Percentiles rank a stretch among this genome's conserved stretches.
These are phyloP conservation scores for Myopa tessellatipennis DNA, from an alignment of 2,888 invertebrate genomes.

Conservation along the genomic window DNA sequence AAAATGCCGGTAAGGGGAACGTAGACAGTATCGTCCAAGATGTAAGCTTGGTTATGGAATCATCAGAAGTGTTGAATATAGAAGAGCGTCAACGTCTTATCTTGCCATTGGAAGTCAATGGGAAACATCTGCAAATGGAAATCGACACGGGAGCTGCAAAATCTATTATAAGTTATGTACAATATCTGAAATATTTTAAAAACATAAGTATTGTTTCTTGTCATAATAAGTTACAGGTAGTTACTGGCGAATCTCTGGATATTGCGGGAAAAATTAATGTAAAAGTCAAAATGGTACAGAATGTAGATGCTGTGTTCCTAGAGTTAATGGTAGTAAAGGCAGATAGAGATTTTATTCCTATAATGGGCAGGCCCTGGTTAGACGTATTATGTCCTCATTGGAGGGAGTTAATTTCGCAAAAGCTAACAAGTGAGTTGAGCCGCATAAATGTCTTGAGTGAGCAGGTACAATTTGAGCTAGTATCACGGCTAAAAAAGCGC, in stretches of 20 bases:
- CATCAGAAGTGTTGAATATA: neutral
- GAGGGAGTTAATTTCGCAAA: neutral
- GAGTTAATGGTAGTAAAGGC: conserved; percentile 5
- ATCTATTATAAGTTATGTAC: too few relatives aligned
- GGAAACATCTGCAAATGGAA: too few relatives aligned
- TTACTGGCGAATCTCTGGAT: neutral
- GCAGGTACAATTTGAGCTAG: neutral
- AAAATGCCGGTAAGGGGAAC: neutral
- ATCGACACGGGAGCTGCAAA: too few relatives aligned
- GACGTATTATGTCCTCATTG: conserved; percentile 1
- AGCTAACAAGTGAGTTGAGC: neutral
- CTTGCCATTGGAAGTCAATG: neutral
- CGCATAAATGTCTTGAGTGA: neutral
- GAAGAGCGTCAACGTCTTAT: neutral
- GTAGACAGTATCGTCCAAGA: neutral
- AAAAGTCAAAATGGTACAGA: too few relatives aligned
- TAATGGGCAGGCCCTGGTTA: conserved; percentile 17
- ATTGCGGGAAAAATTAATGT: neutral
- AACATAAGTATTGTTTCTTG: too few relatives aligned
- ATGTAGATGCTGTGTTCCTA: too few relatives aligned
- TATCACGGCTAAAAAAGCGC: neutral
- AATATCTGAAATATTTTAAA: too few relatives aligned
- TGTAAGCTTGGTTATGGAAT: neutral
- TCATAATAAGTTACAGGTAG: neutral
- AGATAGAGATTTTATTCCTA: neutral